A percentile compares a stretch with the other conserved stretches of the same genome.
phyloP scores from a whole-genome alignment of 2,888 invertebrate species.

The Alcis repandata region DNA sequence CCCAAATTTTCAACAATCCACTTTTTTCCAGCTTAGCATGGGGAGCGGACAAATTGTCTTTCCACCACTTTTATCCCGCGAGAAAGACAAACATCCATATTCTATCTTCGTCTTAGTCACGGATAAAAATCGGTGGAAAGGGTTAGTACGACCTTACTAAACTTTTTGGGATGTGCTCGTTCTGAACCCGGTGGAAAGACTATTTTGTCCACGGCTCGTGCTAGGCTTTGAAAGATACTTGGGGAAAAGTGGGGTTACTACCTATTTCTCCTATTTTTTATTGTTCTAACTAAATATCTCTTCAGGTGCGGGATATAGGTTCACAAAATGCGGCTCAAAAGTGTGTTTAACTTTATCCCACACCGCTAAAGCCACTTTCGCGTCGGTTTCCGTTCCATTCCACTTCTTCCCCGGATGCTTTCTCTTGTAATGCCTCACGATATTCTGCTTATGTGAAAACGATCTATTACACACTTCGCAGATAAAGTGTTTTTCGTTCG shows the following conservation, averaged over 20 bases:
- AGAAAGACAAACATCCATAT: no score
- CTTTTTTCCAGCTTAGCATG: no score
- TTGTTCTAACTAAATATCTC: conserved; percentile 41
- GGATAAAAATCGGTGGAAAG: no score
- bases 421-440: conserved; percentile 66
- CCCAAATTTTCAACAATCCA: no score
- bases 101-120: no score
- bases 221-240: no score
- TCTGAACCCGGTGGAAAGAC: no score
- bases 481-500: conserved; percentile 65
- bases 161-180: no score
- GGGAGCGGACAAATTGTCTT: no score
- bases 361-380: conserved; percentile 63
- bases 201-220: not conserved
- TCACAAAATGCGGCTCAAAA: conserved; percentile 42
- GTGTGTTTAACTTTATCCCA: conserved; percentile 62
- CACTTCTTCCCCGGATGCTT: conserved; percentile 70
- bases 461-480: conserved; percentile 66
- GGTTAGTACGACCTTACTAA: no score
- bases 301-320: conserved; percentile 47
- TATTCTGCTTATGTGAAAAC: conserved; percentile 74
- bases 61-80: no score
- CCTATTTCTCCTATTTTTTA: not conserved
- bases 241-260: not conserved
- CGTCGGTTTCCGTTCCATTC: conserved; percentile 64